These are phyloP conservation scores for Dasyornis broadbenti DNA, from an alignment of 2,113 vertebrate genomes.

Conservation along the genomic window DNA sequence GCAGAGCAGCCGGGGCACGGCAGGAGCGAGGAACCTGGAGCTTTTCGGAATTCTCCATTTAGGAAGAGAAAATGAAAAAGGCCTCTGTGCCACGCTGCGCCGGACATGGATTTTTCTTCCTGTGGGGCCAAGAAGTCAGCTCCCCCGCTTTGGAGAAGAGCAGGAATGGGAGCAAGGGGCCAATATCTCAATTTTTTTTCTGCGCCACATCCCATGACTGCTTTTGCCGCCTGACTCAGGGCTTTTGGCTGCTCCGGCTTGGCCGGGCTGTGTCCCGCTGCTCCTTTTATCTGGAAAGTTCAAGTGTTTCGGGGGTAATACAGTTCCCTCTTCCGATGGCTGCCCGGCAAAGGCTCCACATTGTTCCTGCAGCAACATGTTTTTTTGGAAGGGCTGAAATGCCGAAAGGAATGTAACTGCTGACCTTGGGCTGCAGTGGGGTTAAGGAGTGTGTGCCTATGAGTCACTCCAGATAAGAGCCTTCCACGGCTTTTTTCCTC, in stretches of 20 bases:
- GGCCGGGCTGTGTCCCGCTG: slow-evolving; percentile 7
- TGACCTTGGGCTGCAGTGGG: slow-evolving; percentile 71
- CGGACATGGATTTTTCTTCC: neutral
- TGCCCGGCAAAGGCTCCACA: neutral
- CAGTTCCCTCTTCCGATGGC: slow-evolving; percentile 33
- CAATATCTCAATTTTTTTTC: neutral
- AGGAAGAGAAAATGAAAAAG: neutral
- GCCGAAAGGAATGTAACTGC: slow-evolving; percentile 60
- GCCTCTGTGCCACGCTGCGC: neutral
- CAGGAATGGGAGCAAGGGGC: neutral
- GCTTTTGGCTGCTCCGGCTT: neutral
- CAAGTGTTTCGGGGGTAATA: slow-evolving; percentile 55
- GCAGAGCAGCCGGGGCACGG: rapidly evolving
- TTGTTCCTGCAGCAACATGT: slow-evolving; percentile 57
- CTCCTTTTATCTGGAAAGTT: slow-evolving; percentile 55
- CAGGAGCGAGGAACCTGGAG: rapidly evolving
- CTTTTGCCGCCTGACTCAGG: slow-evolving; percentile 38
- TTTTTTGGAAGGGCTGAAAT: slow-evolving; percentile 59
- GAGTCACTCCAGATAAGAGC: slow-evolving; percentile 68
- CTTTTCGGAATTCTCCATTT: rapidly evolving
- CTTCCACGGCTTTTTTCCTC: slow-evolving; percentile 52
- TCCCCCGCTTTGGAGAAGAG: neutral
- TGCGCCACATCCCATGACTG: neutral
- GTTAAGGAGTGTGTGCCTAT: slow-evolving; percentile 70
- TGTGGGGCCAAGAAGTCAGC: neutral